Evolutionary conservation across 1,140 invertebrate genomes (phyloP), one percentile per base, ranked within the genome.

Genomic region (Hestina assimilis): DNA sequence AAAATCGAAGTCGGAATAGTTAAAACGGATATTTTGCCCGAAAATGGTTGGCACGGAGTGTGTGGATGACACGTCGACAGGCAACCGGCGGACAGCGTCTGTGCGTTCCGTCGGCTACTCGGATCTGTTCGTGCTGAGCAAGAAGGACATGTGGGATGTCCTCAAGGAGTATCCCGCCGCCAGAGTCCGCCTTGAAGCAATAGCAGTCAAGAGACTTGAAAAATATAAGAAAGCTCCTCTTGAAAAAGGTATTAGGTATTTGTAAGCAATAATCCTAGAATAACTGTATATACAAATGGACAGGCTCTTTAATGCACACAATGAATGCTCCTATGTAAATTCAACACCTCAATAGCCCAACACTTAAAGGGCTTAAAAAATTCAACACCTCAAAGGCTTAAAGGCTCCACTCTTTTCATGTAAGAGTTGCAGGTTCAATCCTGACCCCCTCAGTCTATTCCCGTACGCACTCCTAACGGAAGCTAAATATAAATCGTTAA

Each of bases 121-220:
- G 72, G 98, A 99, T 90, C 92, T 99, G 54, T 99, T 99, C 90
- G 97, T 99, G 69, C 93, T 99, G 42, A 97, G 96, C 79, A 99
- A 99, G 92, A 97, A 98, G 90, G 98, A 99, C 90, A 97, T 99
- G 94, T 99, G 98, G 98, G 98, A 99, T 87, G 98, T 99, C 19
- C 91, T 99, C 42, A 99, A 99, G 90, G 97, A 99, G 87, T 99
- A 99, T 90, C 98, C 98, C 2, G 96, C 97, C 1, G 98, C 98
- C 17, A 92, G 98, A 71, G 96, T 99, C 6, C 92, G 97, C 60
- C 91, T 99, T n/a, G 98, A 99, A 90, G 96, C 97, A 12, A 99
- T 99, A 68, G 98, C 98, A 33, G 96, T 98, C 63, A 99, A 98
- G 89, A 93, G 97, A 80, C 91, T 99, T 66, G 96, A 98, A 89